A percentile compares a stretch with the other conserved stretches of the same genome.
phyloP scores from a whole-genome alignment of 2,797 vertebrate species.

The Halcyon chelicuti region DNA sequence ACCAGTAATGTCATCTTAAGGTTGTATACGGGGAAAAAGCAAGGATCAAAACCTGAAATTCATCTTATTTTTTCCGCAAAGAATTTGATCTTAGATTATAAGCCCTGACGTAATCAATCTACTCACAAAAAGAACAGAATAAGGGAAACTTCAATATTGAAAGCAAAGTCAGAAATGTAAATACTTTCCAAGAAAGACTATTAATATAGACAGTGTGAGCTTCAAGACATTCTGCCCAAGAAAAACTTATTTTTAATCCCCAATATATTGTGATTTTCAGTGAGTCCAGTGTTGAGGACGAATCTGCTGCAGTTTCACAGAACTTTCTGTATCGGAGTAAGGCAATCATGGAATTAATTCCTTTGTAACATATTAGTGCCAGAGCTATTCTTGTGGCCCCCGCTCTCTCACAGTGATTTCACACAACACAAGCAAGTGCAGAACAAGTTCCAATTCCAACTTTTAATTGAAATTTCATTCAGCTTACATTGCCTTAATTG shows the following conservation, averaged over 20 bases:
- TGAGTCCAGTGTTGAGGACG: background rate
- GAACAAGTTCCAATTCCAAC: background rate
- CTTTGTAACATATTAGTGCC: background rate
- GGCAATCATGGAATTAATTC: background rate
- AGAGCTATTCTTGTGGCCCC: background rate
- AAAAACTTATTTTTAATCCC: background rate
- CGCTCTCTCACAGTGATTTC: background rate
- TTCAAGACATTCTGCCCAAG: background rate
- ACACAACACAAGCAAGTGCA: background rate
- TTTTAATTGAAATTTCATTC: background rate
- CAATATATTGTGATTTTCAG: background rate
- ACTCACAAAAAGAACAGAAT: background rate
- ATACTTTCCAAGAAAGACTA: background rate
- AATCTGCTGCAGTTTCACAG: background rate
- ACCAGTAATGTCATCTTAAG: background rate
- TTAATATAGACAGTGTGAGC: background rate
- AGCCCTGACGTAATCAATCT: background rate
- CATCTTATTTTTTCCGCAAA: background rate
- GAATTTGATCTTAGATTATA: background rate
- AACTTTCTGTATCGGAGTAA: background rate
- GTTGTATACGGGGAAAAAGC: background rate
- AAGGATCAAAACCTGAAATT: background rate
- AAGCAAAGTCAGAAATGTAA: background rate
- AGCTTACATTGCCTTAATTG: background rate
- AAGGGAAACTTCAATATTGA: background rate